A percentile compares a stretch with the other conserved stretches of the same genome.
phyloP scores from a whole-genome alignment of 2,113 vertebrate genomes.

The Callaeas wilsoni region DNA sequence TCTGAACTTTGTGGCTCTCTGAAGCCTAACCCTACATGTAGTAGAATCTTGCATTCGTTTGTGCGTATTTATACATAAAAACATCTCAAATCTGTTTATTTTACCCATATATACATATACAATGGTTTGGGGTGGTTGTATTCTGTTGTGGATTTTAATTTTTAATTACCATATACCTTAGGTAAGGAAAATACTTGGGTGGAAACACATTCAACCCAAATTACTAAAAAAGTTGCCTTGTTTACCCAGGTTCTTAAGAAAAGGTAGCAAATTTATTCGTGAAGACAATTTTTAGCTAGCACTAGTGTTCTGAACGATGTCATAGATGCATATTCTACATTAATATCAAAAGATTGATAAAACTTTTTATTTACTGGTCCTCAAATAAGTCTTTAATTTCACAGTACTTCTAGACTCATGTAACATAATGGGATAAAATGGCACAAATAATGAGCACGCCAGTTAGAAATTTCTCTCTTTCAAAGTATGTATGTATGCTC shows the following conservation, averaged over 20 bases:
- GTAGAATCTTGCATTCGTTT: background rate
- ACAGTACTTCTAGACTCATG: background rate
- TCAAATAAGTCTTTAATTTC: background rate
- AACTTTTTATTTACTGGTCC: background rate
- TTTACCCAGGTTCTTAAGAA: background rate
- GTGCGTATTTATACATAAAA: background rate
- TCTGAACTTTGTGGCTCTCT: background rate
- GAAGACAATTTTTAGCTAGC: background rate
- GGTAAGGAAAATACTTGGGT: background rate
- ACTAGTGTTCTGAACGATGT: background rate
- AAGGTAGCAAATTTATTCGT: background rate
- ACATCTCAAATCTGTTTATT: background rate
- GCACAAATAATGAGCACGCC: background rate
- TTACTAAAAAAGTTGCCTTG: background rate
- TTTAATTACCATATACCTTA: background rate
- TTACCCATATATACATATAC: rapidly evolving
- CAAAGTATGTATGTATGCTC: background rate
- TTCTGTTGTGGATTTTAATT: background rate
- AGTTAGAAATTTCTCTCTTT: background rate
- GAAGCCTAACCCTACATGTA: background rate
- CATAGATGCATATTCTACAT: background rate
- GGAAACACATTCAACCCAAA: background rate
- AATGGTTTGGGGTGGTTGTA: background rate
- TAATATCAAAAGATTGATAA: background rate
- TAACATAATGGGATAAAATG: background rate